Conservation (phyloP, 1,140 invertebrate species). For the Hetaerina americana region DNA sequence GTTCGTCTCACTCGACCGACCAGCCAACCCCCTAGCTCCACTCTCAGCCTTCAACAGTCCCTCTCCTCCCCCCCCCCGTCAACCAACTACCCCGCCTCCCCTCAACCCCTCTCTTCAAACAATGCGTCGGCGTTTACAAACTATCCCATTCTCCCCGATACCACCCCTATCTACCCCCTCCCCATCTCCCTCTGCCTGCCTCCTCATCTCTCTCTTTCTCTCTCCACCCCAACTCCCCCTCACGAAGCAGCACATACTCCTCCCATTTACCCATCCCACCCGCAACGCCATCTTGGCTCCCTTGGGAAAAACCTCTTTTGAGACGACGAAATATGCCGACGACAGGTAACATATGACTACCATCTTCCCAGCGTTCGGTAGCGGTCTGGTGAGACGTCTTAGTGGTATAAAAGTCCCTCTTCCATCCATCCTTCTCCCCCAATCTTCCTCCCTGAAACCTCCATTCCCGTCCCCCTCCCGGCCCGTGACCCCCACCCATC, state of each 20-base stretch:
- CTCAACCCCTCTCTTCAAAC: background rate
- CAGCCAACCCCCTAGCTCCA: background rate
- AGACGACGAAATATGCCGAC: background rate
- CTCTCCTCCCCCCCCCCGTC: background rate
- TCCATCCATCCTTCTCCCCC: too few species aligned
- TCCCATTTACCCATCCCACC: slow-evolving; percentile 3
- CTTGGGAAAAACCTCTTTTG: background rate
- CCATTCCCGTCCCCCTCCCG: too few species aligned
- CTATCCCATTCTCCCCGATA: background rate
- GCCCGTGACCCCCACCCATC: too few species aligned
- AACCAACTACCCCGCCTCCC: background rate
- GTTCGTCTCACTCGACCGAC: background rate
- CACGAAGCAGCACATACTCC: background rate
- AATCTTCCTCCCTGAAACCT: too few species aligned
- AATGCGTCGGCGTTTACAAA: background rate
- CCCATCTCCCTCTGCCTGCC: background rate
- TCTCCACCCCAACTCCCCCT: background rate
- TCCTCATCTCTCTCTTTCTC: background rate
- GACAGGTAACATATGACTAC: background rate
- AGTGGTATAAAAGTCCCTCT: background rate
- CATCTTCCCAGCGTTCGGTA: background rate
- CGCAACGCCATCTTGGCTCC: background rate
- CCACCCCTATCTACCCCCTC: background rate
- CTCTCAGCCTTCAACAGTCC: background rate
- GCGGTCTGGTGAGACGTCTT: background rate